A percentile compares a stretch with the other conserved stretches of the same genome.
These are phyloP conservation scores for Crotalus viridis DNA, from an alignment of 2,113 vertebrate species.

Conservation along the genomic window DNA sequence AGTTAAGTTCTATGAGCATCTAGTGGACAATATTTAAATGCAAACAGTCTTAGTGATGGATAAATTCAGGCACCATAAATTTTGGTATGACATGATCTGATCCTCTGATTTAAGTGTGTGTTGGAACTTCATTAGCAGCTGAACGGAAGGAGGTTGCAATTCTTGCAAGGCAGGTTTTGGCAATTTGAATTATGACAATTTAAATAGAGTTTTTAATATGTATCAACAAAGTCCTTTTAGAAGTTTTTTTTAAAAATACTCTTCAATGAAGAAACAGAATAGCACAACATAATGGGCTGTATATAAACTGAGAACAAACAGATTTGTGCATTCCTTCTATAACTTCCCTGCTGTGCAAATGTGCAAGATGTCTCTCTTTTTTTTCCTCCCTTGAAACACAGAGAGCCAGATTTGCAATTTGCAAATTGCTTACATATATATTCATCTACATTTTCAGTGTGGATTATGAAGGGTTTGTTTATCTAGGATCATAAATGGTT, in stretches of 20 bases:
- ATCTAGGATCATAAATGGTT: conserved; percentile 37
- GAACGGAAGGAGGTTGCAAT: background rate
- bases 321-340: background rate
- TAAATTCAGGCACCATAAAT: background rate
- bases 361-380: background rate
- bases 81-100: background rate
- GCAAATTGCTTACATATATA: conserved; percentile 30
- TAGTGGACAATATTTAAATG: background rate
- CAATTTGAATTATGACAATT: background rate
- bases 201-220: background rate
- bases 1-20: background rate
- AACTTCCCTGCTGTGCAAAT: background rate
- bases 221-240: background rate
- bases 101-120: background rate
- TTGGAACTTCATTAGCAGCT: background rate
- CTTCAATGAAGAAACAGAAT: background rate
- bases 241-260: background rate
- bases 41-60: background rate
- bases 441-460: conserved; percentile 19
- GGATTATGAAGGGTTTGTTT: conserved; percentile 30
- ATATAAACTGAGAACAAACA: background rate
- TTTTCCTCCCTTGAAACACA: background rate
- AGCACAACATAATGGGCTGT: background rate
- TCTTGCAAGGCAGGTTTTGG: background rate
- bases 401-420: background rate